Evolutionary conservation across 2,888 invertebrate genomes (phyloP).

Genomic region (Tridacna crocea): DNA sequence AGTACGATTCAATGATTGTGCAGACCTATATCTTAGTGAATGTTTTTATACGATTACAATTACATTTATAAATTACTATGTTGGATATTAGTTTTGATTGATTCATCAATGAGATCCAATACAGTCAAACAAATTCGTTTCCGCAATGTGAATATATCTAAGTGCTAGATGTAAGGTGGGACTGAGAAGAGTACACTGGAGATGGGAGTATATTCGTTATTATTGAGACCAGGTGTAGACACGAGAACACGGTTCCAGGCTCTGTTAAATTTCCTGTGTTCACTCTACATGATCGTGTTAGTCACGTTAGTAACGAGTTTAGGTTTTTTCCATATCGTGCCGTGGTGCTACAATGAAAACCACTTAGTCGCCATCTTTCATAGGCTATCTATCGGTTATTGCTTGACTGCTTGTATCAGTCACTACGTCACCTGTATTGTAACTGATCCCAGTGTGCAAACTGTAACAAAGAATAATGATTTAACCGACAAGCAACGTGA

Average conservation of each 20-base stretch:
- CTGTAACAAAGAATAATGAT: background rate
- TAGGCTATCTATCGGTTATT: slow-evolving; percentile 41
- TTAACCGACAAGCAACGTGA: background rate
- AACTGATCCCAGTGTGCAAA: slow-evolving; percentile 33
- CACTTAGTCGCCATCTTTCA: slow-evolving; percentile 23
- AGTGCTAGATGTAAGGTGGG: too few relatives aligned
- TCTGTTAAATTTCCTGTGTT: slow-evolving; percentile 39
- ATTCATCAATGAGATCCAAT: too few relatives aligned
- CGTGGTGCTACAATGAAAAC: slow-evolving; percentile 38
- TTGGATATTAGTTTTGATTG: too few relatives aligned
- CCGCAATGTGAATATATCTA: too few relatives aligned
- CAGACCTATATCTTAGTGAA: too few relatives aligned
- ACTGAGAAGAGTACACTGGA: too few relatives aligned
- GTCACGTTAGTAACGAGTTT: slow-evolving; percentile 35
- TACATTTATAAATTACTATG: too few relatives aligned
- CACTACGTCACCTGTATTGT: slow-evolving; percentile 49
- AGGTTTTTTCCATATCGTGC: slow-evolving; percentile 46
- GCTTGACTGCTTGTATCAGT: slow-evolving; percentile 38
- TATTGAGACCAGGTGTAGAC: slow-evolving; percentile 35
- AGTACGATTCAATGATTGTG: too few relatives aligned
- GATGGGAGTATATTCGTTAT: slow-evolving; percentile 44
- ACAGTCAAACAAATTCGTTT: too few relatives aligned
- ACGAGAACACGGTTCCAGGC: slow-evolving; percentile 34
- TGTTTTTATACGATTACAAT: too few relatives aligned
- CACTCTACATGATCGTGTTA: slow-evolving; percentile 41